Conservation (phyloP, 35 echinoderm and acorn worm genomes). For the Apostichopus japonicus region DNA sequence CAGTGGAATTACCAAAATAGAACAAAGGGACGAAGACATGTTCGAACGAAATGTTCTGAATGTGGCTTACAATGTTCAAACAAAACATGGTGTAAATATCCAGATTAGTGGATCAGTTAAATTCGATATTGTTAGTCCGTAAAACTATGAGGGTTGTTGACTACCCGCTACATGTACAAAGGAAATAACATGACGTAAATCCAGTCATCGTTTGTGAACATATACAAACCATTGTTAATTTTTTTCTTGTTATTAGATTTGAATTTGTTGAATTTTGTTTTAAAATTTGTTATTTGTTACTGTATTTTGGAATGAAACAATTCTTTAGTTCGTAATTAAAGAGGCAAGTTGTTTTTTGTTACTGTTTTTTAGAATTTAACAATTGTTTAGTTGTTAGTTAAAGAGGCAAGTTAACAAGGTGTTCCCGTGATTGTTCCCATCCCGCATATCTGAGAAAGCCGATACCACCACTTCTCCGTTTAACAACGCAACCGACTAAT, state of each 20-base stretch:
- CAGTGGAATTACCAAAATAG: neutral
- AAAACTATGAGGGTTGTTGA: slow-evolving; percentile 41
- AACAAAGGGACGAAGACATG: neutral
- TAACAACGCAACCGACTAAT: neutral
- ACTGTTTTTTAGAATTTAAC: too few relatives aligned
- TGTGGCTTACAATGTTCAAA: neutral
- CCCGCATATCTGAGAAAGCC: neutral
- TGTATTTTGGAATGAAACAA: too few relatives aligned
- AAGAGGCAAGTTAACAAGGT: neutral
- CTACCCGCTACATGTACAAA: slow-evolving; percentile 11
- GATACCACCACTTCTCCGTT: slow-evolving; percentile 38
- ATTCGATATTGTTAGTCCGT: slow-evolving; percentile 21
- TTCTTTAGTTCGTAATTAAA: too few relatives aligned
- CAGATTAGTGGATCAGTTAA: too few relatives aligned
- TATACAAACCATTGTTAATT: too few relatives aligned
- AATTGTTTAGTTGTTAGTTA: too few relatives aligned
- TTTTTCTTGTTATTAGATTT: too few relatives aligned
- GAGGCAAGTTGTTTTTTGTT: too few relatives aligned
- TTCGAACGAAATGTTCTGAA: neutral
- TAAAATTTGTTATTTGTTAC: too few relatives aligned
- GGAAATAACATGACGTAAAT: neutral
- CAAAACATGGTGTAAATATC: neutral
- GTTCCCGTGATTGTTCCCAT: neutral
- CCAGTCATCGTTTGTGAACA: neutral
- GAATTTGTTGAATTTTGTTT: too few relatives aligned